Conservation (phyloP, 2,888 invertebrate genomes). For the Trachelus stipa region DNA sequence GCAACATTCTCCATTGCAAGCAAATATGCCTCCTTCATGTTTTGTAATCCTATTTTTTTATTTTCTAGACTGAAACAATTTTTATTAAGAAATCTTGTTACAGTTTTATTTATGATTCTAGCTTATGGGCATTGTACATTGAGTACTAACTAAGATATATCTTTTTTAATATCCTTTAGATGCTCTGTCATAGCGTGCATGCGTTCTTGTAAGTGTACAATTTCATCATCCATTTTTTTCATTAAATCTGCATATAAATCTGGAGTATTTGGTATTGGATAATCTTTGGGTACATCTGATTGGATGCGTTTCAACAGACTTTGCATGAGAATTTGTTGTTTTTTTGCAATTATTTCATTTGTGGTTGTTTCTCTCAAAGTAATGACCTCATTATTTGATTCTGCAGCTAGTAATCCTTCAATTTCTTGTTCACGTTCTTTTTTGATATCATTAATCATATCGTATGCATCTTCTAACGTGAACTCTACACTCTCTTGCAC, state of each 20-base stretch:
- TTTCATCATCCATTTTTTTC: constrained; percentile 38
- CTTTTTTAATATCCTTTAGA: constrained; percentile 32
- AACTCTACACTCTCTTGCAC: constrained; percentile 35
- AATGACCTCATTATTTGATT: constrained; percentile 37
- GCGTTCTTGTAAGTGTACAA: constrained; percentile 29
- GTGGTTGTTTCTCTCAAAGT: constrained; percentile 21
- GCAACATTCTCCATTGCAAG: constrained; percentile 30
- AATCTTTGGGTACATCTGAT: constrained; percentile 36
- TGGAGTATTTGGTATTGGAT: constrained; percentile 43
- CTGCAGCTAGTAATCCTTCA: constrained; percentile 31
- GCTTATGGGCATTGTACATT: background rate
- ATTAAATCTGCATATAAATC: constrained; percentile 43
- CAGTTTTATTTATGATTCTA: too few relatives aligned
- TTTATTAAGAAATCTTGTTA: too few relatives aligned
- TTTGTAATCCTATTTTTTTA: constrained; percentile 42
- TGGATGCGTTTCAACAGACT: constrained; percentile 35
- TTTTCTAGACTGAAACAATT: constrained; percentile 44
- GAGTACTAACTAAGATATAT: constrained; percentile 47
- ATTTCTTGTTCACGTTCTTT: constrained; percentile 37
- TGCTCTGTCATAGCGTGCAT: constrained; percentile 23
- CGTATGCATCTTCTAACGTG: constrained; percentile 50
- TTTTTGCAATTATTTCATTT: constrained; percentile 34
- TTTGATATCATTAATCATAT: constrained; percentile 38
- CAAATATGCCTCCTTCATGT: constrained; percentile 47
- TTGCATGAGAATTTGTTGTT: constrained; percentile 34